Base-by-base conservation (phyloP, 2,888 invertebrate species). In the Pediacus dermestoides region DNA sequence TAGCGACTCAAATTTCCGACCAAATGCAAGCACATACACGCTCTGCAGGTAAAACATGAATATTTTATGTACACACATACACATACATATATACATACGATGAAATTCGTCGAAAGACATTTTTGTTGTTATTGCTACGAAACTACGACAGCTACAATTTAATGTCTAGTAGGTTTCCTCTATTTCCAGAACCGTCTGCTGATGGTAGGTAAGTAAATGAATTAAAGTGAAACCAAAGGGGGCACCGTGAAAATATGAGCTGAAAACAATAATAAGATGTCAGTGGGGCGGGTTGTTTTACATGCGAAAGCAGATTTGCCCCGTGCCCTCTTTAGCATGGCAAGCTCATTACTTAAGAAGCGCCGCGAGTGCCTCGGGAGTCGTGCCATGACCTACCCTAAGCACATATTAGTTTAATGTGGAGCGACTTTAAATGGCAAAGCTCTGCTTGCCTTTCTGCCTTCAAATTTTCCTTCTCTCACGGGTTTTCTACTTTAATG, bases 321-420 rank as follows among this genome's bases (percentile, higher is more conserved):
- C 46, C 49, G 49, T 55, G 50, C 56, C 49, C 53, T 53, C 51
- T 48, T 57, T 54, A 52, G 51, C 48, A 50, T 53, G 46, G 54
- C 53, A 52, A 51, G 61, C 60, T 64, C 63, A 64, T 64, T 64
- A 64, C 61, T 64, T 64, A 62, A 61, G 58, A 55, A 58, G 61
- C 58, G 62, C 52, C 53, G 54, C 44, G 52, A 57, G 50, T 55
- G 61, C 59, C 58, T 52, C 55, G 57, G 57, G 60, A 52, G 48
- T 50, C 50, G 48, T 48, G 52, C 55, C 59, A 44, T 55, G 61
- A 63, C 64, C 64, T 64, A 53, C 58, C 58, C 52, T 52, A 61
- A 60, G 55, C 57, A 55, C 62, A 63, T 64, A 63, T 64, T 64
- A 63, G 62, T 63, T 64, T 63, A 64, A 64, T 64, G 58, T 57